Evolutionary conservation across 2,113 vertebrate genomes (phyloP), one percentile per base, ranked within the genome.

Genomic region (Craseonycteris thonglongyai): DNA sequence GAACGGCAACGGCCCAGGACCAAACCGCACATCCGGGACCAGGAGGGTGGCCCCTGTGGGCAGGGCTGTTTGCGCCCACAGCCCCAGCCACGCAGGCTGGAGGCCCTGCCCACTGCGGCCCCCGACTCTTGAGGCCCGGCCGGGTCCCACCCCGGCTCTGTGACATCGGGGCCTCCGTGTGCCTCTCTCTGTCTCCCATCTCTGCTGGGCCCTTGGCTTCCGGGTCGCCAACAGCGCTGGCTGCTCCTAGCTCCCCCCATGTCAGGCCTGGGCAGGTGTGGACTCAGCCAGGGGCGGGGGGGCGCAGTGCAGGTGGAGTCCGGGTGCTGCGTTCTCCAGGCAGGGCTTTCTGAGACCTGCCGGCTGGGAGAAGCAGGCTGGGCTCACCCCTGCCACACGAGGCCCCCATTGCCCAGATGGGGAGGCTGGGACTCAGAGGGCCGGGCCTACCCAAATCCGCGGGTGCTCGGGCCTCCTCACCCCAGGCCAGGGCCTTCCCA

Each of bases 151-250:
- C 49, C 15, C 15, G n/a, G n/a, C n/a, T n/a, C n/a, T n/a, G n/a
- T n/a, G n/a, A n/a, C n/a, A n/a, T n/a, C n/a, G 33, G 7, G 28
- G 33, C 14, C 22, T 58, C 2, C 1, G 1, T 0, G n/a, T 47
- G 65, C 65, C 71, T 28, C 54, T 58, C 26, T 33, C 47, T n/a
- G 1, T 49, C 69, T 58, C n/a, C 35, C 7, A 0, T 12, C 19
- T 14, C 2, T 1, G 3, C 18, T n/a, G 16, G 26, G 38, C 21
- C 33, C 30, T 22, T 8, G 47, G 54, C 30, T 18, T 14, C 33
- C 2, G 0, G 2, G 26, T 33, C 11, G 0, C 6, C 4, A 45
- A 18, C 18, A 35, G 26, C 21, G 13, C 24, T 1, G 1, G 45
- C 21, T 0, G 45, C n/a, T 59, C 35, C 45, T 9, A 16, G 15